Percentiles rank a stretch among this genome's conserved stretches.
Evolutionary conservation across 2,797 vertebrate species (phyloP).

Genomic region (Scolopax rusticola): DNA sequence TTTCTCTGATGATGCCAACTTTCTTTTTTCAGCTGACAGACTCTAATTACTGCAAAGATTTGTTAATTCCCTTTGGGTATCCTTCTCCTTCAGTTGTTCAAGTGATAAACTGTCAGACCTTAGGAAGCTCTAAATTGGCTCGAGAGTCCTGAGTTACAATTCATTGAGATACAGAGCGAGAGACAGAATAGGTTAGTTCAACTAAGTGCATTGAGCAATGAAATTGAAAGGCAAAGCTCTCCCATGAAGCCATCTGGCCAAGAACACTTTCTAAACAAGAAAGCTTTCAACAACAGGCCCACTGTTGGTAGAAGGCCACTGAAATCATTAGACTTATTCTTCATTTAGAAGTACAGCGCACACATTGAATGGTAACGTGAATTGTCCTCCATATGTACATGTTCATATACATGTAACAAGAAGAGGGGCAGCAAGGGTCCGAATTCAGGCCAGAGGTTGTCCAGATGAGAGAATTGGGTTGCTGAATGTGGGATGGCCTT

Average conservation of each 20-base stretch:
- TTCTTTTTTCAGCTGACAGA: background rate
- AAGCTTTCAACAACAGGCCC: conserved; percentile 7
- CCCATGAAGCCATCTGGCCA: background rate
- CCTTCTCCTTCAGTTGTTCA: background rate
- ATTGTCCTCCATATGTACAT: background rate
- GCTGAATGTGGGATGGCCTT: background rate
- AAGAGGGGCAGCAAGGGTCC: background rate
- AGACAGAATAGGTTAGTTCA: background rate
- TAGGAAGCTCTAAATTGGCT: background rate
- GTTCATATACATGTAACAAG: background rate
- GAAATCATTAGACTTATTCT: background rate
- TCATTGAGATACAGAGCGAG: background rate
- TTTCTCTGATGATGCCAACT: background rate
- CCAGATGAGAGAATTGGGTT: background rate
- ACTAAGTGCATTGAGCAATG: background rate
- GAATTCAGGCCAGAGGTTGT: background rate
- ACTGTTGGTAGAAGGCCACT: background rate
- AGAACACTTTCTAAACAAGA: conserved; percentile 2
- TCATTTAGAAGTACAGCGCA: background rate
- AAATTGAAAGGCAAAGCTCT: background rate
- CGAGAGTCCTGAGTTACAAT: background rate
- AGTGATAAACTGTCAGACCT: background rate
- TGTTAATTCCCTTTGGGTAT: background rate
- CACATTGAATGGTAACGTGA: fast-evolving
- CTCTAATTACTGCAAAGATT: conserved; percentile 11